phyloP scores from a whole-genome alignment of 2,888 invertebrate species.

The Anarsia innoxiella region DNA sequence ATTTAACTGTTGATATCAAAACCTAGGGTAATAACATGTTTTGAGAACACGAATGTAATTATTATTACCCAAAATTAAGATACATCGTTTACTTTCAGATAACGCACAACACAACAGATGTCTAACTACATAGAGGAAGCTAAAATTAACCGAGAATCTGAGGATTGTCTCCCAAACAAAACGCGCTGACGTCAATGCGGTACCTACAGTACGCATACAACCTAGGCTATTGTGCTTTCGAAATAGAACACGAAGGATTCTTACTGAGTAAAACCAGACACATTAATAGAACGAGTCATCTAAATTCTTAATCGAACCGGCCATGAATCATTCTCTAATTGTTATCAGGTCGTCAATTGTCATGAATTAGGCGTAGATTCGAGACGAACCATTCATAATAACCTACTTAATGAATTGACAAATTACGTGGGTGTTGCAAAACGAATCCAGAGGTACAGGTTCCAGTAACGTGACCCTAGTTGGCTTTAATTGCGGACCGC shows the following conservation, averaged over 20 bases:
- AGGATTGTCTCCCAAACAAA: constrained; percentile 9
- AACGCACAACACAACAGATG: constrained; percentile 4
- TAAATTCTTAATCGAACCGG: too few relatives aligned
- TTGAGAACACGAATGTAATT: too few relatives aligned
- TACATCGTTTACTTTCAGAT: too few relatives aligned
- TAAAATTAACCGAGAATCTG: constrained; percentile 3
- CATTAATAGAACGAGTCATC: too few relatives aligned
- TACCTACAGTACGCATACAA: not conserved
- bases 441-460: constrained; percentile 47
- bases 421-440: constrained; percentile 49
- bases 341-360: constrained; percentile 1
- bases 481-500: constrained; percentile 55
- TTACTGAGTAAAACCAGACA: too few relatives aligned
- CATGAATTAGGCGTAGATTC: constrained; percentile 2
- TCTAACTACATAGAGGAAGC: constrained; percentile 1
- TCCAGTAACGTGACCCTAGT: constrained; percentile 50
- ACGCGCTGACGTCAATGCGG: constrained; percentile 3
- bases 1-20: too few relatives aligned
- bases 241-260: too few relatives aligned
- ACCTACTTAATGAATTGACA: constrained; percentile 22
- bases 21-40: too few relatives aligned
- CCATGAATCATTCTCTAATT: constrained; percentile 4
- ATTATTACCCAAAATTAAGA: too few relatives aligned
- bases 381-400: constrained; percentile 11
- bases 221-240: too few relatives aligned